phyloP scores from a whole-genome alignment of 2,113 vertebrate species.

The Hylia prasina region DNA sequence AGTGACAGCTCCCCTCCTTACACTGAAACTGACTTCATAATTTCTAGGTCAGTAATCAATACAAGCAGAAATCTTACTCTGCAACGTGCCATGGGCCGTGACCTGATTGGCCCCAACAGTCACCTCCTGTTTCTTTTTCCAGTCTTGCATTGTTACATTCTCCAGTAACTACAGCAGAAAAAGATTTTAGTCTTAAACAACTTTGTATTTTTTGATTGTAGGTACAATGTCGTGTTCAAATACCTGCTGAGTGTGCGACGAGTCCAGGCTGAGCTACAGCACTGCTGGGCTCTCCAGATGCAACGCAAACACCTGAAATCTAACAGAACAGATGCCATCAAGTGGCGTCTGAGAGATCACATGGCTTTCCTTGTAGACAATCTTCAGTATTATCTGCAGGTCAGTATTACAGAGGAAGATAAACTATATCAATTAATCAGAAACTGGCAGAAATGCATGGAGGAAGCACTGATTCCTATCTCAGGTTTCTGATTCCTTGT shows the following conservation, averaged over 20 bases:
- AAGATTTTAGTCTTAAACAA: background rate
- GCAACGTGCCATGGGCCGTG: background rate
- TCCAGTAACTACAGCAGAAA: background rate
- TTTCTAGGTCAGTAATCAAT: background rate
- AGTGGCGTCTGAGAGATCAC: constrained; percentile 93
- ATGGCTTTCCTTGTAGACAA: constrained; percentile 99
- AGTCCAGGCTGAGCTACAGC: constrained; percentile 95
- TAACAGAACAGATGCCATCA: constrained; percentile 86
- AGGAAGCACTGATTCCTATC: background rate
- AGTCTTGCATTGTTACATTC: background rate
- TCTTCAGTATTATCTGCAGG: constrained; percentile 98
- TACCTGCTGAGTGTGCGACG: constrained; percentile 92
- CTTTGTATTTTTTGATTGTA: constrained; percentile 41
- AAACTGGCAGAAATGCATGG: background rate
- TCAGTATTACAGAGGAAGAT: constrained; percentile 30
- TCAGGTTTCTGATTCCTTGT: background rate
- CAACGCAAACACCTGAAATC: constrained; percentile 92
- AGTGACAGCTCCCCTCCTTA: background rate
- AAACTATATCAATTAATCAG: background rate
- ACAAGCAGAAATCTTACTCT: background rate
- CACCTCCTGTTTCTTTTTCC: background rate
- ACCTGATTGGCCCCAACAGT: background rate
- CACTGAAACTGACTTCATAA: background rate
- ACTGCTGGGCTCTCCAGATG: constrained; percentile 98
- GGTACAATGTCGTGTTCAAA: constrained; percentile 96